Evolutionary conservation across 2,113 vertebrate species (phyloP).

Genomic region (Platysteira castanea): DNA sequence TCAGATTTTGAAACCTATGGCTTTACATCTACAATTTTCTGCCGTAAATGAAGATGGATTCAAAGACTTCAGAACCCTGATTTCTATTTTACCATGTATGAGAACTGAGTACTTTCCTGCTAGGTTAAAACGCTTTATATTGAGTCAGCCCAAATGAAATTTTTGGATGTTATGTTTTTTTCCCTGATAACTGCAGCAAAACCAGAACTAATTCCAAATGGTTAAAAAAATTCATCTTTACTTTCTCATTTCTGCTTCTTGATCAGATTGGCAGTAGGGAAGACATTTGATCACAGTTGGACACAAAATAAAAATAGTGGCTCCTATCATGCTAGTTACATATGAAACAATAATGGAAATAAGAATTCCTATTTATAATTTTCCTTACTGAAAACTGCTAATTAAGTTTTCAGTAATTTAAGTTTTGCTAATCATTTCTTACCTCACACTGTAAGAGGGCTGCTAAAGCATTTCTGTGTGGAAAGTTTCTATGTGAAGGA

Average conservation of each 20-base stretch:
- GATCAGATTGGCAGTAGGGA: background rate
- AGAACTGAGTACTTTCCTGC: background rate
- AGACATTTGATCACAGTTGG: background rate
- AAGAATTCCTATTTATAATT: background rate
- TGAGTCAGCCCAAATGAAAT: background rate
- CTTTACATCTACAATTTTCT: background rate
- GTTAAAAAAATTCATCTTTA: background rate
- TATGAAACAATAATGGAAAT: background rate
- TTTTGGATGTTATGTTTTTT: background rate
- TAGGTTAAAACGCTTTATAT: rapidly evolving
- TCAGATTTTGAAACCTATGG: background rate
- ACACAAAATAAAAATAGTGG: background rate
- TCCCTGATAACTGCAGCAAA: background rate
- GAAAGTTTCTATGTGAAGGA: background rate
- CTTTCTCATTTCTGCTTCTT: background rate
- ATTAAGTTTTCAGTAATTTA: too few relatives aligned
- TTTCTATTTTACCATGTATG: background rate
- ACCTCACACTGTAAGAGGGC: background rate
- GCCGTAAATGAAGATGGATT: background rate
- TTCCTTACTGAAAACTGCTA: background rate
- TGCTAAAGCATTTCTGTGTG: background rate
- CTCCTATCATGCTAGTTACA: background rate
- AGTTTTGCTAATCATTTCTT: background rate
- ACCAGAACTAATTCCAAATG: background rate
- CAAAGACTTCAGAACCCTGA: background rate